phyloP scores from a whole-genome alignment of 2,113 vertebrate species.

The Lepidiolamprologus cunningtoni region DNA sequence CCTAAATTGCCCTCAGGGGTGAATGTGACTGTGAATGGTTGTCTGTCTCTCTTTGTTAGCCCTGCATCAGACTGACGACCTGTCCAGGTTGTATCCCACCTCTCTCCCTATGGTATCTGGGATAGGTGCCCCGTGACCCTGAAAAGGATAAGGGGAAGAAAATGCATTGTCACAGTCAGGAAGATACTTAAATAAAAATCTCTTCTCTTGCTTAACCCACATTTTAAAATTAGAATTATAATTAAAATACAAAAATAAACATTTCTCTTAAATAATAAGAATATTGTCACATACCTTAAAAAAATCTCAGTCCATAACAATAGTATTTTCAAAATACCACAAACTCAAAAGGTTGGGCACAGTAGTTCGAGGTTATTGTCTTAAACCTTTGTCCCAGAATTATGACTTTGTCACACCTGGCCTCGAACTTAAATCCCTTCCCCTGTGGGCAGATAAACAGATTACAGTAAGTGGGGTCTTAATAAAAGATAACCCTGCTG shows the following conservation, averaged over 20 bases:
- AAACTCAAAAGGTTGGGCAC: neutral
- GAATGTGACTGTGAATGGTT: neutral
- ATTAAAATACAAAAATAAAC: neutral
- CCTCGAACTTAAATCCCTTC: constrained; percentile 12
- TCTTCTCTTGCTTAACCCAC: neutral
- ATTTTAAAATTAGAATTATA: neutral
- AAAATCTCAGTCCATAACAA: neutral
- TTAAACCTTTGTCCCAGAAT: neutral
- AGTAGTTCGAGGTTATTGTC: neutral
- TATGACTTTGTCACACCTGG: neutral
- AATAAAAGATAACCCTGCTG: constrained; percentile 24
- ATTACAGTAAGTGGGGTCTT: constrained; percentile 28
- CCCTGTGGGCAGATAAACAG: constrained; percentile 7
- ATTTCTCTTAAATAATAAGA: neutral
- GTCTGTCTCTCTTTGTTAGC: neutral
- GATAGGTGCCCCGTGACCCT: neutral
- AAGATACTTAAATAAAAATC: neutral
- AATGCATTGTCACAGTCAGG: neutral
- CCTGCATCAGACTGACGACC: neutral
- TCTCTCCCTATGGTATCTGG: neutral
- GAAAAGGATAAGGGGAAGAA: neutral
- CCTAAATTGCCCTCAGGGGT: neutral
- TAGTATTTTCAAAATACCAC: neutral
- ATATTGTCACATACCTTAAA: neutral
- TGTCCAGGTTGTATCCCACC: neutral